phyloP scores from a whole-genome alignment of 2,113 vertebrate genomes.

The Silurus asotus region DNA sequence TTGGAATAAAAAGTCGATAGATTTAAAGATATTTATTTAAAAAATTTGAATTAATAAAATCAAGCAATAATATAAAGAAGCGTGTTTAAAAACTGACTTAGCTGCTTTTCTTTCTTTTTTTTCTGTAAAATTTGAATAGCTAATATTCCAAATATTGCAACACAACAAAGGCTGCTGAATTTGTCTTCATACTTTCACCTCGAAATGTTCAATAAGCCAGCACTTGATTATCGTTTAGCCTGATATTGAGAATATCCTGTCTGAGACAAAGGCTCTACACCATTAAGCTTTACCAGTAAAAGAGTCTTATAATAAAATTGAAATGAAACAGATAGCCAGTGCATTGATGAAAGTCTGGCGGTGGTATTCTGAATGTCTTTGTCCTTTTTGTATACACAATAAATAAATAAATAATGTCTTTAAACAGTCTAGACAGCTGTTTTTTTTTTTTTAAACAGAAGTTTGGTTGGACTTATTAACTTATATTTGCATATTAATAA shows the following conservation, averaged over 20 bases:
- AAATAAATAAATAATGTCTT: not conserved
- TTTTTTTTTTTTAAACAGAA: not conserved
- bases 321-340: not conserved
- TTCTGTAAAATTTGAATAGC: not conserved
- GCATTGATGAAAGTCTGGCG: not conserved
- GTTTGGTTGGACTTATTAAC: not conserved
- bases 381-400: not conserved
- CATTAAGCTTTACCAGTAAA: slow-evolving; percentile 5
- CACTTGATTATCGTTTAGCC: not conserved
- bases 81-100: too few relatives aligned
- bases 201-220: not conserved
- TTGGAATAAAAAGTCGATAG: not conserved
- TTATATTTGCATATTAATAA: not conserved
- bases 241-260: not conserved
- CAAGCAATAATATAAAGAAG: not conserved
- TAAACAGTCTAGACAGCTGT: too few relatives aligned
- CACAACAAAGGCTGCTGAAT: not conserved
- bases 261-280: not conserved
- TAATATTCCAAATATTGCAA: not conserved
- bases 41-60: not conserved
- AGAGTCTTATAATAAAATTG: not conserved
- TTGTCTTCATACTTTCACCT: not conserved
- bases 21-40: not conserved
- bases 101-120: not conserved
- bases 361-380: not conserved